Evolutionary conservation across 1,140 invertebrate species (phyloP), one percentile per base, ranked within the genome.

Genomic region (Nephotettix cincticeps): DNA sequence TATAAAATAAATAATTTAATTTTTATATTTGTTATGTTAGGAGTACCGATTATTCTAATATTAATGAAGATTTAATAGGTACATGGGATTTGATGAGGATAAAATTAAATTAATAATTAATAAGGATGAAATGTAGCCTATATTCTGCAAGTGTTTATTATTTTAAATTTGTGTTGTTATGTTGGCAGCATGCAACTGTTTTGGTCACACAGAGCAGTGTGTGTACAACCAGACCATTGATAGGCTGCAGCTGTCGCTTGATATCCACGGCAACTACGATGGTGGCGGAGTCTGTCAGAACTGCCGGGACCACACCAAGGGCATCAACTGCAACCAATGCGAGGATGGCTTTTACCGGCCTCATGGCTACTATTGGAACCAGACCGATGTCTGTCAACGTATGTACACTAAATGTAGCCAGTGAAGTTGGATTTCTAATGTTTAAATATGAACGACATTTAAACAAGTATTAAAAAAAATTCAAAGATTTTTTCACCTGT

Each of bases 311-410:
- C 94, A 98, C 79, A 99, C 98, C 0, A 89, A 95, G 77, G 98
- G 98, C 13, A 96, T 97, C 69, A 99, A 99, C 81, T 99, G 98
- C 81, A 91, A 99, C 77, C 89, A 94, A 73, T 99, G 98, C 80
- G 89, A 89, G 77, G 80, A 89, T 0, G 94, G 90, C 1, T 99
- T 86, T 82, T 99, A 89, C 80, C 84, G 95, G 67, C 96, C 97
- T 0, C 85, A 83, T 43, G 89, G 89, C 19, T 95, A 93, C 78
- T 81, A 83, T 17, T 89, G 93, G 81, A 92, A 96, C 77, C 93
- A 93, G 70, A 91, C 91, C 0, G 92, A 99, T 81, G 97, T 96
- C 29, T 99, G 98, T 78, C 87, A 93, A 82, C 90, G 92, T 94
- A 83, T 88, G 87, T 84, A 40, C 4, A 54, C 14, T 21, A 45